A percentile compares a stretch with the other conserved stretches of the same genome.
phyloP scores from a whole-genome alignment of 2,888 invertebrate species.

The Volucella inanis region DNA sequence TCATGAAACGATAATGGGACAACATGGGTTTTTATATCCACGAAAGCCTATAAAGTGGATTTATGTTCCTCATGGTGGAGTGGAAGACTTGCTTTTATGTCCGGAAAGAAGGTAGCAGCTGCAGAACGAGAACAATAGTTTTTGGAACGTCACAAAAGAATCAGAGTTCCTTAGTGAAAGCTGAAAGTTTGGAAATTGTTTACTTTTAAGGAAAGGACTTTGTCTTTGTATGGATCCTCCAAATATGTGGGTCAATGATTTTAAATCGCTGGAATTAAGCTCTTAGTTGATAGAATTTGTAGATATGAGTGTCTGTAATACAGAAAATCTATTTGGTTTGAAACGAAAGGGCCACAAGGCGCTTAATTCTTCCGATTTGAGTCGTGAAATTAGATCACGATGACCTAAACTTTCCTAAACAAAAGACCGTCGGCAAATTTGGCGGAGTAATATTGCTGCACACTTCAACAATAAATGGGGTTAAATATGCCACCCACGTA shows the following conservation, averaged over 20 bases:
- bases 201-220: neutral
- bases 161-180: neutral
- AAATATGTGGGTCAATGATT: neutral
- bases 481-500: no score
- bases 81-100: constrained; percentile 5
- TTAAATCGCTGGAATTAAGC: neutral
- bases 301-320: constrained; percentile 48
- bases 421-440: no score
- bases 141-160: neutral
- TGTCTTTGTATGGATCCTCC: neutral
- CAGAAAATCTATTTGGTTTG: constrained; percentile 52
- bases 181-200: neutral
- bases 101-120: constrained; percentile 13
- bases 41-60: constrained; percentile 67
- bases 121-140: constrained; percentile 23
- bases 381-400: no score
- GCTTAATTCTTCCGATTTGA: no score
- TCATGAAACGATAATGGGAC: constrained; percentile 58
- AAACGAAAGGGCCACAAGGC: no score
- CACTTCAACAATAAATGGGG: no score
- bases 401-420: no score
- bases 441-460: no score
- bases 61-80: constrained; percentile 40
- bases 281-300: no score
- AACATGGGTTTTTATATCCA: constrained; percentile 44